phyloP scores from a whole-genome alignment of 2,797 vertebrate genomes.

The Rhadinocentrus ornatus region DNA sequence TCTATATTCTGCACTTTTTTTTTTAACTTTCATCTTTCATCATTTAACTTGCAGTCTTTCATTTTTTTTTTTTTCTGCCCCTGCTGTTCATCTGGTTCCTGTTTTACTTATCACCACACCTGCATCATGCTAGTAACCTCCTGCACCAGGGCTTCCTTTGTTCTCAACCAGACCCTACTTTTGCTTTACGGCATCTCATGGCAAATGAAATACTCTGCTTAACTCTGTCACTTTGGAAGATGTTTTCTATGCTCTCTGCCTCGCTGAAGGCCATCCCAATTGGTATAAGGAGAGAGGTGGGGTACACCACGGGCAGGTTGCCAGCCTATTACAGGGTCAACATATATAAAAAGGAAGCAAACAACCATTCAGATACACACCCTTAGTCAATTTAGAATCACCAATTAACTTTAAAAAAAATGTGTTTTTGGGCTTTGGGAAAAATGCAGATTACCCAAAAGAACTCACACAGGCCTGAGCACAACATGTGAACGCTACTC shows the following conservation, averaged over 20 bases:
- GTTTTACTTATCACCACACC: not conserved
- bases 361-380: not conserved
- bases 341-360: not conserved
- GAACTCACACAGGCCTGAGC: no score
- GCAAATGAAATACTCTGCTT: not conserved
- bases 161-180: not conserved
- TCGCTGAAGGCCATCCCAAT: not conserved
- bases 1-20: not conserved
- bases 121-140: not conserved
- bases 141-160: not conserved
- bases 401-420: not conserved
- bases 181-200: not conserved
- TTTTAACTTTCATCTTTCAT: no score
- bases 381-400: not conserved
- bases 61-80: not conserved
- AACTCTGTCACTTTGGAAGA: not conserved
- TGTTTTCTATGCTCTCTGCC: not conserved
- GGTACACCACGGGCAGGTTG: no score
- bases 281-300: not conserved
- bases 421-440: no score
- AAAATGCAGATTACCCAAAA: not conserved
- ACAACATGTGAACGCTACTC: not conserved
- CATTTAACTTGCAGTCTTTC: not conserved
- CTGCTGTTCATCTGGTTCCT: not conserved
- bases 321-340: not conserved